Conservation (phyloP, 2,888 invertebrate genomes). For the Machimus rusticus region DNA sequence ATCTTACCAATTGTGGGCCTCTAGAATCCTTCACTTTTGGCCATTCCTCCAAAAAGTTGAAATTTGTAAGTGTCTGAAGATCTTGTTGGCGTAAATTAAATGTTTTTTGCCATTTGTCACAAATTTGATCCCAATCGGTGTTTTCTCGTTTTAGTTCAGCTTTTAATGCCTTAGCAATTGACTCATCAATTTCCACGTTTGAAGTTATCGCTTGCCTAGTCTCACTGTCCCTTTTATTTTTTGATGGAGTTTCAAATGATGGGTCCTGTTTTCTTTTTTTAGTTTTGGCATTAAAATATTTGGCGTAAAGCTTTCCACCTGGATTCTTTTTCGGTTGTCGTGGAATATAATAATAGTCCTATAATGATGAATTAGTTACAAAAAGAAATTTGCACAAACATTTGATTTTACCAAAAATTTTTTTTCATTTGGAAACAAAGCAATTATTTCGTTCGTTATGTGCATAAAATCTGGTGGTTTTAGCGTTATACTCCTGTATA, state of each 20-base stretch:
- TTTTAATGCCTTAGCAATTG: conserved; percentile 4
- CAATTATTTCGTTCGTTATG: too few species aligned
- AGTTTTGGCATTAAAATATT: neutral
- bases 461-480: too few species aligned
- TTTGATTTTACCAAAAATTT: too few species aligned
- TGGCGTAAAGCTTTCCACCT: neutral
- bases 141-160: neutral
- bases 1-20: too few species aligned
- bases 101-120: conserved; percentile 29
- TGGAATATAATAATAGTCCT: too few species aligned
- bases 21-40: neutral
- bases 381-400: too few species aligned
- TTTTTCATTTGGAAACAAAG: too few species aligned
- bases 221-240: neutral
- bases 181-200: neutral
- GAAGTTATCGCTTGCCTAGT: too few species aligned
- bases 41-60: conserved; percentile 4
- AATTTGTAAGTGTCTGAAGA: neutral
- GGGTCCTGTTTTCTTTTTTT: neutral
- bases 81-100: neutral
- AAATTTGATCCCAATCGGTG: neutral
- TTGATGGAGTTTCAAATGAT: neutral
- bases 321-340: too few species aligned
- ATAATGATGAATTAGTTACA: too few species aligned
- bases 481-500: too few species aligned